These are phyloP conservation scores for Pelobates cultripes DNA, from an alignment of 2,797 vertebrate genomes.

Conservation along the genomic window DNA sequence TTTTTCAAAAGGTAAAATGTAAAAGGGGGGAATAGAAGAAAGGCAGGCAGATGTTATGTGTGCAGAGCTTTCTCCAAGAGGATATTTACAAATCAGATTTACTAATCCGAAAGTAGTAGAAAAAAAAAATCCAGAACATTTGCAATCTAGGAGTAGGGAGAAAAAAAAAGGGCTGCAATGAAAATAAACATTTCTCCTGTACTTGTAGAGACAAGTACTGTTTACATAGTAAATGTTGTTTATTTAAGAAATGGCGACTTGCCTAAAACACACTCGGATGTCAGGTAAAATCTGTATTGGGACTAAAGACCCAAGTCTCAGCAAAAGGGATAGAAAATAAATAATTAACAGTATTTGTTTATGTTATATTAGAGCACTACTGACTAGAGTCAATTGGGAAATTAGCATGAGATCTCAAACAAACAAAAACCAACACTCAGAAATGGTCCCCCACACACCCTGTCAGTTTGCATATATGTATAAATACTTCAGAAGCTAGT, in stretches of 20 bases:
- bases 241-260: constrained; percentile 62
- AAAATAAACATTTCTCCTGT: constrained; percentile 65
- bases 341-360: too few relatives aligned
- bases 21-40: background rate
- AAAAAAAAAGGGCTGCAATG: constrained; percentile 58
- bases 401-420: too few relatives aligned
- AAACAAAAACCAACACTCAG: too few relatives aligned
- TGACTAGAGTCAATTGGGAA: too few relatives aligned
- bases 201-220: constrained; percentile 64
- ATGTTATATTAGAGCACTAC: too few relatives aligned
- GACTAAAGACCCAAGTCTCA: background rate
- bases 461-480: too few relatives aligned
- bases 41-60: background rate
- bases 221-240: constrained; percentile 69
- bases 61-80: background rate
- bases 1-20: background rate
- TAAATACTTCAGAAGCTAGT: too few relatives aligned
- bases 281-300: constrained; percentile 24
- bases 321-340: background rate
- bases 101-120: constrained; percentile 4
- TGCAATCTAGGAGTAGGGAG: background rate
- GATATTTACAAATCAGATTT: constrained; percentile 19
- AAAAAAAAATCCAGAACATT: constrained; percentile 9
- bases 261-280: constrained; percentile 54
- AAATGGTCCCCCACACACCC: too few relatives aligned